Evolutionary conservation across 2,888 invertebrate genomes (phyloP).

Genomic region (Callosobruchus maculatus): DNA sequence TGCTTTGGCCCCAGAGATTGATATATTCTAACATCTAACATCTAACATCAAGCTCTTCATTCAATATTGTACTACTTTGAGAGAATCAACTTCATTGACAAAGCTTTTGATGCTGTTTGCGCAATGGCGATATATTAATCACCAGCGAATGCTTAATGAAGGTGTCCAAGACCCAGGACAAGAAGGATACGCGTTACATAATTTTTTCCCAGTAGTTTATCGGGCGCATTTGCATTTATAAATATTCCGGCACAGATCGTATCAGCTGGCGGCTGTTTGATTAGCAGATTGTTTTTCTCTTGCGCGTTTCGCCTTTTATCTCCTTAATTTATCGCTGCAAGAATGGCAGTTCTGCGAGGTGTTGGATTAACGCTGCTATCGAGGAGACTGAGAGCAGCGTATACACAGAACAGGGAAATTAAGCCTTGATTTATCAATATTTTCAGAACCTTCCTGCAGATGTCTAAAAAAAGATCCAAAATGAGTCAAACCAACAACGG

Average conservation of each 20-base stretch:
- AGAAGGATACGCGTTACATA: background rate
- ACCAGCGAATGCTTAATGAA: background rate
- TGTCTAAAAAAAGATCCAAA: too few species aligned
- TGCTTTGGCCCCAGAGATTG: too few species aligned
- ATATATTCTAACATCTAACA: too few species aligned
- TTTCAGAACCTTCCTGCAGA: too few species aligned
- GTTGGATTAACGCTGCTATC: conserved; percentile 25
- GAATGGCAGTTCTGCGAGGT: conserved; percentile 21
- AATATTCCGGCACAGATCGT: conserved; percentile 36
- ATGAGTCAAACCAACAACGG: too few species aligned
- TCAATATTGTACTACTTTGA: too few species aligned
- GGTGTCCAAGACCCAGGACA: background rate
- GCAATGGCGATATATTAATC: background rate
- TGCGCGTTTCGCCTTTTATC: conserved; percentile 32
- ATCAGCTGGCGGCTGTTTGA: conserved; percentile 29
- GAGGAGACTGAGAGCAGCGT: conserved; percentile 18
- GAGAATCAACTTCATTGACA: too few species aligned
- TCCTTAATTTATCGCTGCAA: conserved; percentile 33
- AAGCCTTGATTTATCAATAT: background rate
- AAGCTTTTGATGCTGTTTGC: background rate
- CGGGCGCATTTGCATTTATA: conserved; percentile 36
- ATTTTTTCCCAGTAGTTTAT: conserved; percentile 9
- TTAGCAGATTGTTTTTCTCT: conserved; percentile 41
- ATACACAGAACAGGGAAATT: background rate
- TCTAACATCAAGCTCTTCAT: too few species aligned